A percentile compares a stretch with the other conserved stretches of the same genome.
phyloP scores from a whole-genome alignment of 2,113 vertebrate genomes.

The Syngnathus scovelli region DNA sequence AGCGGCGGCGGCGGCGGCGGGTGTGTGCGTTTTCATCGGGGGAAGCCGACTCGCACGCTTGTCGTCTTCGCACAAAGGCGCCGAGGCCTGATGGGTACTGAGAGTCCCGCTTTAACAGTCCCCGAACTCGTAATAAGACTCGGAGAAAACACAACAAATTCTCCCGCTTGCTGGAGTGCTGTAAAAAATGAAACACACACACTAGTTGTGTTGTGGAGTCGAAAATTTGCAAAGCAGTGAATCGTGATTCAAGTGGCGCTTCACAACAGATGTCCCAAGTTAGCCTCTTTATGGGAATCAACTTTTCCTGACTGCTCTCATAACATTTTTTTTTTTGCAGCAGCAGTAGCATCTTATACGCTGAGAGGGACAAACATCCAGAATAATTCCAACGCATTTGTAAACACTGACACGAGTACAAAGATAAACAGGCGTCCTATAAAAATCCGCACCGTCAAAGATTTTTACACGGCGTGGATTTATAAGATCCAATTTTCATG shows the following conservation, averaged over 20 bases:
- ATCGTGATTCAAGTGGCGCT: slow-evolving; percentile 56
- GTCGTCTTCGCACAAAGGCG: slow-evolving; percentile 63
- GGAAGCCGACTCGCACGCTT: slow-evolving; percentile 57
- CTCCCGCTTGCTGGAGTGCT: slow-evolving; percentile 58
- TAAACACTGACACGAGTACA: slow-evolving; percentile 63
- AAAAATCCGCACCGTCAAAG: slow-evolving; percentile 52
- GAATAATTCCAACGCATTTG: slow-evolving; percentile 63
- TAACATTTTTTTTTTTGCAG: slow-evolving; percentile 38
- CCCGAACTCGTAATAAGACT: slow-evolving; percentile 53
- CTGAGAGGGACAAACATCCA: slow-evolving; percentile 58
- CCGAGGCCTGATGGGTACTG: slow-evolving; percentile 64
- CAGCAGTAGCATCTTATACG: slow-evolving; percentile 43
- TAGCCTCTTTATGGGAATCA: slow-evolving; percentile 68
- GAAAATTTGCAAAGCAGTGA: slow-evolving; percentile 61
- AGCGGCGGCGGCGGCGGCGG: slow-evolving; percentile 52
- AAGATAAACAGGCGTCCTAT: slow-evolving; percentile 54
- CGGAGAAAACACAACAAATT: slow-evolving; percentile 61
- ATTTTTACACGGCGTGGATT: slow-evolving; percentile 22
- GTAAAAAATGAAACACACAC: slow-evolving; percentile 17
- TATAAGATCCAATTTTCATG: slow-evolving; percentile 15
- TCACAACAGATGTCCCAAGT: slow-evolving; percentile 65
- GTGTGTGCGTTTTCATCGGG: slow-evolving; percentile 56
- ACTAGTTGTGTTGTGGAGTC: slow-evolving; percentile 59
- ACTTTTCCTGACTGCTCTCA: slow-evolving; percentile 64
- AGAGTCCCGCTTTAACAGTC: slow-evolving; percentile 63